Conservation (phyloP, 2,888 invertebrate genomes). For the Rhagophthalmus giganteus region DNA sequence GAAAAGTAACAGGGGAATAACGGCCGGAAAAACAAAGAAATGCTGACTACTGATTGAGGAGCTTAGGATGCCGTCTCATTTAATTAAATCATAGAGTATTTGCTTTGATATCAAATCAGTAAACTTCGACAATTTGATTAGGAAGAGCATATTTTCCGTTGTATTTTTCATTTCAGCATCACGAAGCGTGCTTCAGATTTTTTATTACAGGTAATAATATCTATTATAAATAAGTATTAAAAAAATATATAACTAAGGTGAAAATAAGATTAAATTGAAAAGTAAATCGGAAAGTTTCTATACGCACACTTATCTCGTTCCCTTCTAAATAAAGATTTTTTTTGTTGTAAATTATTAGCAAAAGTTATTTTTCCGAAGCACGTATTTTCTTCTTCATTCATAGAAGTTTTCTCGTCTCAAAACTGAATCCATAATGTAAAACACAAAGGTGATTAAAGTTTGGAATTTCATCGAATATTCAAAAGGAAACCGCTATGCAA, state of each 20-base stretch:
- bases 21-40: constrained; percentile 15
- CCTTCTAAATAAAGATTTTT: no score
- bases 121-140: constrained; percentile 13
- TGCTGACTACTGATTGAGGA: constrained; percentile 14
- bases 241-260: no score
- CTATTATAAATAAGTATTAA: no score
- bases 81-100: constrained; percentile 17
- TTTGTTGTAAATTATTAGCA: no score
- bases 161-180: background rate
- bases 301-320: no score
- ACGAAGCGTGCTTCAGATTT: background rate
- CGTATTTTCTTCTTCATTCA: no score
- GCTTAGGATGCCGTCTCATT: constrained; percentile 13
- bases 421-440: constrained; percentile 35
- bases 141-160: background rate
- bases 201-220: no score
- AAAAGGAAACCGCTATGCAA: constrained; percentile 37
- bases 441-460: constrained; percentile 39
- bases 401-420: constrained; percentile 23
- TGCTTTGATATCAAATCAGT: constrained; percentile 11
- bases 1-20: constrained; percentile 9
- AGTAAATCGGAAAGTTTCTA: no score
- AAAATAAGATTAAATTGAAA: no score
- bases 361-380: no score
- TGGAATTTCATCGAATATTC: constrained; percentile 38